Evolutionary conservation across 2,113 vertebrate species (phyloP), one percentile per base, ranked within the genome.

Genomic region (Ginglymostoma cirratum): DNA sequence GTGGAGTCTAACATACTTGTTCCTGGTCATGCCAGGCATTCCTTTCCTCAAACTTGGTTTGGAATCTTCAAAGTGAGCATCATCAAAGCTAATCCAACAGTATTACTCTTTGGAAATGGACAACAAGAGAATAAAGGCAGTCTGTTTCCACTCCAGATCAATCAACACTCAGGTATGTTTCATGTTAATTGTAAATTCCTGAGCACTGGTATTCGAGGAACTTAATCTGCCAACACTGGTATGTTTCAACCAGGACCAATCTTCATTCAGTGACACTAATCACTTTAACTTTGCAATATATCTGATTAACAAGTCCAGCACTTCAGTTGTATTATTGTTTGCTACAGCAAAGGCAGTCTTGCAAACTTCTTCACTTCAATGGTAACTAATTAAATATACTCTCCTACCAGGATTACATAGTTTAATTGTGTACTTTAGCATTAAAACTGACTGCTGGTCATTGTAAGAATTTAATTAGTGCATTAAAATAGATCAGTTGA

Each of bases 61-160:
- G 94, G 67, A 72, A 72, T 95, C 94, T 95, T 95, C 94, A 95
- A 76, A 95, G 69, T 72, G 94, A 76, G 45, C 42, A 95, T 72
- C 27, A 95, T 72, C 94, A 72, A 95, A 95, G 69, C 67, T 95
- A 69, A 72, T 72, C 48, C 42, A 17, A 30, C 27, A 19, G 38
- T 76, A 34, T 72, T 34, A 72, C 4, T 72, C 69, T 38, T 76
- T 95, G 94, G 38, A 72, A 76, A 95, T 34, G 72, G 94, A 15
- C 69, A 72, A 95, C 8, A 72, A 69, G 52, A 95, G 94, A 24
- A 27, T 30, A 52, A 52, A 42, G 45, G 8, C 93, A 42, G 10
- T 72, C 42, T 95, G 66, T 48, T 95, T 48, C 93, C 45, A 34
- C 24, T 70, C 69, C 69, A 45, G 94, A 45, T 70, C 23, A 90